These are phyloP conservation scores for Hyposoter didymator DNA, from an alignment of 2,888 invertebrate genomes.

Conservation along the genomic window DNA sequence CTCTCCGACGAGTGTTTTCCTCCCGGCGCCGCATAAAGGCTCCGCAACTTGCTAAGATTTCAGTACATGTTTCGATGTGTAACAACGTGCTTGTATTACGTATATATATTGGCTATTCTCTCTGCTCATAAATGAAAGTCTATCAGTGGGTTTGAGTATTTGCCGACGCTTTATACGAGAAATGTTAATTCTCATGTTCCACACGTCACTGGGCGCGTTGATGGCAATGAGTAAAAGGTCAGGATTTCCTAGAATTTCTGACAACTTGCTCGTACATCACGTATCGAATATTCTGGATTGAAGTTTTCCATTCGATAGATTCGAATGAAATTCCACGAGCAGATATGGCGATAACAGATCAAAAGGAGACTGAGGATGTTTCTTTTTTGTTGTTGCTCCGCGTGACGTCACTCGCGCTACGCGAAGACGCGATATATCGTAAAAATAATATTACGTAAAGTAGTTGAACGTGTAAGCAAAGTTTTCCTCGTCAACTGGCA, in stretches of 20 bases:
- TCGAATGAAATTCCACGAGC: neutral
- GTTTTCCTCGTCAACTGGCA: neutral
- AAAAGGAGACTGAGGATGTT: neutral
- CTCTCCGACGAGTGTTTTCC: slow-evolving; percentile 3
- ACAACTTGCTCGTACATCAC: neutral
- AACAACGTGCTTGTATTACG: neutral
- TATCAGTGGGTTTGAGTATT: neutral
- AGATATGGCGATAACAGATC: neutral
- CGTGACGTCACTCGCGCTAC: neutral
- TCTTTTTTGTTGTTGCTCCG: neutral
- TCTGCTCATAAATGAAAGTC: neutral
- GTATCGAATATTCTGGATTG: neutral
- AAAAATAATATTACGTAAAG: slow-evolving; percentile 3
- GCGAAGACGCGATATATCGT: neutral
- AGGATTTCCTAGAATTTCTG: neutral
- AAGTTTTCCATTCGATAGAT: neutral
- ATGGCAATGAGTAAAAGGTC: neutral
- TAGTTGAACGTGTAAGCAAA: neutral
- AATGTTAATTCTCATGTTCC: neutral
- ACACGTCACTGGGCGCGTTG: neutral
- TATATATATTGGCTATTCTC: neutral
- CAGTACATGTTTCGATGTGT: neutral
- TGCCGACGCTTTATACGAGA: slow-evolving; percentile 9
- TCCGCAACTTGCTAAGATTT: slow-evolving; percentile 18
- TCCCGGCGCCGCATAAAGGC: neutral